Evolutionary conservation across 2,797 vertebrate genomes (phyloP).

Genomic region (Sebastes steindachneri): DNA sequence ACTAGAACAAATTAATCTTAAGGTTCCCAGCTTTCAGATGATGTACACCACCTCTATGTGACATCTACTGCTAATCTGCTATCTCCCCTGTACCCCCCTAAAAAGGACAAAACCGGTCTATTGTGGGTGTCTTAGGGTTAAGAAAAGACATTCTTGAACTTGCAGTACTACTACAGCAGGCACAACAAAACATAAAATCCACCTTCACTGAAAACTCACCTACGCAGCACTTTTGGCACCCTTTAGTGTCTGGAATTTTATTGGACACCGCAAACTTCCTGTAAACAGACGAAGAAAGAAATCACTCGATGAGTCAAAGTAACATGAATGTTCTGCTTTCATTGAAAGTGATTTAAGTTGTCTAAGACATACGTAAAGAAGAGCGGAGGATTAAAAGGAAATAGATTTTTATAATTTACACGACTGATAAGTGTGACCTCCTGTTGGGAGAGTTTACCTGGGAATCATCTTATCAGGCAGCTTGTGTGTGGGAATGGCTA

Average conservation of each 20-base stretch:
- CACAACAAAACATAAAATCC: background rate
- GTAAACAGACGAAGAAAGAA: constrained; percentile 28
- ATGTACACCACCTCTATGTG: too few relatives aligned
- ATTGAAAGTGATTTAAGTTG: rapidly evolving
- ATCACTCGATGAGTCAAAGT: background rate
- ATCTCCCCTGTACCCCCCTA: too few relatives aligned
- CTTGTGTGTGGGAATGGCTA: constrained; percentile 96
- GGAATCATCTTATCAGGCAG: constrained; percentile 96
- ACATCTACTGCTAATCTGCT: too few relatives aligned
- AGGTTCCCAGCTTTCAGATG: too few relatives aligned
- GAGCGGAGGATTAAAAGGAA: background rate
- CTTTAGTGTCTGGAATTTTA: constrained; percentile 99
- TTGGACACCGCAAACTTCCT: constrained; percentile 97
- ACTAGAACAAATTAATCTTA: too few relatives aligned
- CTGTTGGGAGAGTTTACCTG: constrained; percentile 53
- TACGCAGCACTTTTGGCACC: constrained; percentile 98
- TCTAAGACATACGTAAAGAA: background rate
- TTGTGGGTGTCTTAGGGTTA: background rate
- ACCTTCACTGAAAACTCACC: constrained; percentile 81
- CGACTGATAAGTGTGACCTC: background rate
- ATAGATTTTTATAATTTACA: too few relatives aligned
- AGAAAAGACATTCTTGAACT: background rate
- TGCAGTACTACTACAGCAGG: background rate
- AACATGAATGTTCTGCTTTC: background rate
- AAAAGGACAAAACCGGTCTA: too few relatives aligned